These are phyloP conservation scores for Phorcus lineatus DNA, from an alignment of 2,888 invertebrate genomes.

Conservation along the genomic window DNA sequence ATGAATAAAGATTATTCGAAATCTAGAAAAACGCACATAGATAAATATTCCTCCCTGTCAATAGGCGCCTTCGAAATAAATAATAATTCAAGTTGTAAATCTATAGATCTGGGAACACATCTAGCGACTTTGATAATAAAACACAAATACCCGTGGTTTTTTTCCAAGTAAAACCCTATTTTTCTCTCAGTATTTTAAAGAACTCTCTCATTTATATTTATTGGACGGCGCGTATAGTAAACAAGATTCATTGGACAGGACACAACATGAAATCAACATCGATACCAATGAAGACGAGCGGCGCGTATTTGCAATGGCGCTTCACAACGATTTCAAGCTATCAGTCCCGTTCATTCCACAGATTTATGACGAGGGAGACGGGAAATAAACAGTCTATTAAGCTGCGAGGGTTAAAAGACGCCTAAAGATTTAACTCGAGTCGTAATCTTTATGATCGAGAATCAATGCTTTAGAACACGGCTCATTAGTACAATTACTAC, in stretches of 20 bases:
- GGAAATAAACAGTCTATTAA: slow-evolving; percentile 23
- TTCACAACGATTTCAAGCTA: slow-evolving; percentile 1
- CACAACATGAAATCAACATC: slow-evolving; percentile 5
- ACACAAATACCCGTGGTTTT: too few relatives aligned
- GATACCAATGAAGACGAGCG: neutral
- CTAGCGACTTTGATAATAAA: too few relatives aligned
- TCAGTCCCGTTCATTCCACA: slow-evolving; percentile 9
- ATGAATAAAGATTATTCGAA: too few relatives aligned
- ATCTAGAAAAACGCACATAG: too few relatives aligned
- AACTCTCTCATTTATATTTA: neutral
- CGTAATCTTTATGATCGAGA: slow-evolving; percentile 19
- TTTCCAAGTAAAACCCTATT: too few relatives aligned
- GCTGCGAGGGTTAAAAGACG: slow-evolving; percentile 17
- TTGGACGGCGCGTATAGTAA: neutral
- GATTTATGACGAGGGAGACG: slow-evolving; percentile 18
- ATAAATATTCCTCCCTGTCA: too few relatives aligned
- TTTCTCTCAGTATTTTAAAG: too few relatives aligned
- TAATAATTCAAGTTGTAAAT: too few relatives aligned
- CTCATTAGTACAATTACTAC: slow-evolving; percentile 4
- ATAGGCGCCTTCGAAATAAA: too few relatives aligned
- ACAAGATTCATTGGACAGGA: neutral
- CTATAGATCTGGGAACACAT: too few relatives aligned
- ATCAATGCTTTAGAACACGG: slow-evolving; percentile 22
- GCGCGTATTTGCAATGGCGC: slow-evolving; percentile 2
- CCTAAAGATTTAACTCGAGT: slow-evolving; percentile 15